Evolutionary conservation across 2,797 vertebrate genomes (phyloP).

Genomic region (Sebastes variabilis): DNA sequence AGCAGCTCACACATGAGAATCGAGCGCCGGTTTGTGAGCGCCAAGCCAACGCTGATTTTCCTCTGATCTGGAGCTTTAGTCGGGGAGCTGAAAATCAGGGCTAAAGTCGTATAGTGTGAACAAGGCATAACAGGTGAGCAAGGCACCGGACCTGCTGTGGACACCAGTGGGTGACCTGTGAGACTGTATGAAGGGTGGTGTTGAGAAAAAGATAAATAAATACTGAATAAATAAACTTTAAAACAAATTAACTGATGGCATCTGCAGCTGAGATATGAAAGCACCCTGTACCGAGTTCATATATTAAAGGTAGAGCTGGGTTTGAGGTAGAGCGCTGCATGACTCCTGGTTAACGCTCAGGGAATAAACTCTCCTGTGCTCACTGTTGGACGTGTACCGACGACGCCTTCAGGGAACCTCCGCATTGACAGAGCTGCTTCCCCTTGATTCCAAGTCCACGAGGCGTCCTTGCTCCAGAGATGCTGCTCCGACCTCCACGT

Average conservation of each 20-base stretch:
- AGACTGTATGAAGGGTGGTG: neutral
- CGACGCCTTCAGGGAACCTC: neutral
- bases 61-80: no score
- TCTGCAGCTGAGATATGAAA: neutral
- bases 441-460: neutral
- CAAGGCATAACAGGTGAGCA: neutral
- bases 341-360: neutral
- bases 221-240: slow-evolving; percentile 1
- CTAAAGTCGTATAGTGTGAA: no score
- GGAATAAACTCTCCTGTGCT: neutral
- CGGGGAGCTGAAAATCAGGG: no score
- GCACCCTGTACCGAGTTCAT: neutral
- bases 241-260: neutral
- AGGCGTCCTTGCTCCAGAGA: neutral
- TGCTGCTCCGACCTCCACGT: neutral
- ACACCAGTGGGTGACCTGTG: neutral
- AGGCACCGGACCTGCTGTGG: neutral
- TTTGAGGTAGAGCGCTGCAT: slow-evolving; percentile 1
- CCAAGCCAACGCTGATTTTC: no score
- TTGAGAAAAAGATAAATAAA: slow-evolving; percentile 4
- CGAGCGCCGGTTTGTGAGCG: no score
- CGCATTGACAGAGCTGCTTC: neutral
- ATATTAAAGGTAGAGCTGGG: neutral
- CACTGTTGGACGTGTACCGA: neutral
- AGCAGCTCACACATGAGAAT: no score